These are phyloP conservation scores for Tridacna crocea DNA, from an alignment of 2,888 invertebrate species.

Conservation along the genomic window DNA sequence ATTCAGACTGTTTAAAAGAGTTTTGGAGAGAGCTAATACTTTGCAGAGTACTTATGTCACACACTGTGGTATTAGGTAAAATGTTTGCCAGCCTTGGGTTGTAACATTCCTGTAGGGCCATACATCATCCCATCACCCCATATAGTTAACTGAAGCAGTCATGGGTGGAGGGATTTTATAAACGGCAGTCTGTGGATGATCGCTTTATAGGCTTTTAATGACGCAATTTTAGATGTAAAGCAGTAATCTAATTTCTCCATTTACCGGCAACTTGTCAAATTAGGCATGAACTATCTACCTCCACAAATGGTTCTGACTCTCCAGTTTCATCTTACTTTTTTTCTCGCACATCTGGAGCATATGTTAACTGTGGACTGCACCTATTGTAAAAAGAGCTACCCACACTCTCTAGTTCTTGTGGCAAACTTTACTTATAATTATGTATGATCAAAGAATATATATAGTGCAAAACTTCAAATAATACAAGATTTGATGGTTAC, in stretches of 20 bases:
- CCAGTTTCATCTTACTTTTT: not conserved
- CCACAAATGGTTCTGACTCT: not conserved
- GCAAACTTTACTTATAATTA: too few species aligned
- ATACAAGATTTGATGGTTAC: not conserved
- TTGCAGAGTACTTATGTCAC: too few species aligned
- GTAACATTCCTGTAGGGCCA: not conserved
- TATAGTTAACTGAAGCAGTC: constrained; percentile 1
- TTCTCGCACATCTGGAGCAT: not conserved
- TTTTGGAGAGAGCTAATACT: too few species aligned
- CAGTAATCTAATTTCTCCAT: constrained; percentile 16
- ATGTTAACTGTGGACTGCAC: too few species aligned
- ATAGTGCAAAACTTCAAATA: not conserved
- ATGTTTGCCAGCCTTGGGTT: too few species aligned
- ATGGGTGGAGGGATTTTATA: constrained; percentile 8
- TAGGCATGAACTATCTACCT: constrained; percentile 20
- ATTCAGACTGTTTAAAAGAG: too few species aligned
- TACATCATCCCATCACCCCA: not conserved
- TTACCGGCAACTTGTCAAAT: constrained; percentile 19
- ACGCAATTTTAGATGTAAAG: constrained; percentile 19
- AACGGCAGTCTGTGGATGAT: not conserved
- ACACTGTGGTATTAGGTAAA: too few species aligned
- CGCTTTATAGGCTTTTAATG: constrained; percentile 24
- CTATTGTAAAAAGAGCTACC: too few species aligned
- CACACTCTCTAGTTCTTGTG: too few species aligned
- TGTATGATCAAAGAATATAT: too few species aligned